phyloP scores from a whole-genome alignment of 2,888 invertebrate species.

The Eupithecia tripunctaria region DNA sequence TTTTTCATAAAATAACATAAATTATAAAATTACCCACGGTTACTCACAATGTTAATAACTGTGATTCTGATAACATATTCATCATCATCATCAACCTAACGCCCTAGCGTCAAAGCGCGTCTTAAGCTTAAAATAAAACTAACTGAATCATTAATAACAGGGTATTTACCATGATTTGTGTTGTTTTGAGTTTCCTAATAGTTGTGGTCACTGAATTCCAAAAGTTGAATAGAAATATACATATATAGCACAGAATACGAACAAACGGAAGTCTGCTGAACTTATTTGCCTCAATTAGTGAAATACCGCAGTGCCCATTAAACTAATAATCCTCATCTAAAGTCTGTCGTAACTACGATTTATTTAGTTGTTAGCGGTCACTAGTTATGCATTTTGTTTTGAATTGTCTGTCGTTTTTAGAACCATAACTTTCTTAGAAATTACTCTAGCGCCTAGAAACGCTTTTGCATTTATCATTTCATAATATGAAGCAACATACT shows the following conservation, averaged over 20 bases:
- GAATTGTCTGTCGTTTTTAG: not conserved
- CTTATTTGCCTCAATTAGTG: constrained; percentile 47
- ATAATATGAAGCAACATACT: not conserved
- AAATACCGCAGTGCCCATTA: constrained; percentile 42
- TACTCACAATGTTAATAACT: too few relatives aligned
- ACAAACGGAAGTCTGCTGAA: constrained; percentile 43
- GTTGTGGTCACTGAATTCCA: constrained; percentile 25
- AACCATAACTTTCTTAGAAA: too few relatives aligned
- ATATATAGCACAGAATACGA: not conserved
- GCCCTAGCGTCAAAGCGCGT: too few relatives aligned
- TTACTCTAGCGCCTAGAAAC: not conserved
- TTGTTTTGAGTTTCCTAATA: not conserved
- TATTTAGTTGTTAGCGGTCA: not conserved
- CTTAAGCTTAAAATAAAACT: too few relatives aligned
- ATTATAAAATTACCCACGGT: too few relatives aligned
- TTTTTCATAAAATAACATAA: too few relatives aligned
- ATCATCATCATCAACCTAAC: too few relatives aligned
- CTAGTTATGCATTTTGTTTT: not conserved
- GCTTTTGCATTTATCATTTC: not conserved
- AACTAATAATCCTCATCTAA: constrained; percentile 33
- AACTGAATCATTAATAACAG: too few relatives aligned
- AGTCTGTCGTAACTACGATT: constrained; percentile 41
- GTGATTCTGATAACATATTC: too few relatives aligned
- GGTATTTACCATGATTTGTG: not conserved
- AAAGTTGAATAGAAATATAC: constrained; percentile 15